Base-by-base conservation (phyloP, 2,888 invertebrate genomes). In the Drosophila engyochracea region DNA sequence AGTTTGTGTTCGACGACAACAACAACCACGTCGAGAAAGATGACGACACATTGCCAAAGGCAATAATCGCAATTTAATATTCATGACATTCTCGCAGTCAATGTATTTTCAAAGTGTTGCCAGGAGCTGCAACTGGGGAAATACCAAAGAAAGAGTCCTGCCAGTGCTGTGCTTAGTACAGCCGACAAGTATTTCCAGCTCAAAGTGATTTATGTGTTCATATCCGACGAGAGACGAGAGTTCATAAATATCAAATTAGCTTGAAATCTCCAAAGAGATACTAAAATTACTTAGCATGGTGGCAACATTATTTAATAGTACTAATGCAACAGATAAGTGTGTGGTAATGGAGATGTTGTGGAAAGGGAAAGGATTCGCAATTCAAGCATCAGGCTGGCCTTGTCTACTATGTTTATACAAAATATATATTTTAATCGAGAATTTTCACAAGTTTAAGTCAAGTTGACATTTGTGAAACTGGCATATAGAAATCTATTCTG, bases 61-160 rank as follows among this genome's bases (percentile, higher is more conserved):
- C 87, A 87, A 87, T 87, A 90, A 90, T 90, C 82, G 78, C 86
- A 90, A 88, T 88, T 90, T 88, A 90, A 88, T 88, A 88, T 88
- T 90, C 90, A 88, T 88, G 87, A 74, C 82, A 72, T 72, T 82
- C 80, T 81, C 81, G 77, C 79, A 90, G 86, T 82, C 89, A 80
- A 88, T 90, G 88, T 89, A 83, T 88, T 89, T 88, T 71, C 70
- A 69, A 81, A 86, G 72, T 89, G 78, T 72, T 78, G 67, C 78
- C 82, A 76, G 71, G 58, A 81, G 76, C 71, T 78, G 77, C 83
- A 66, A 72, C 69, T 72, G 68, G 73, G 67, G 59, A 70, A 52
- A 49, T 35, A 68, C 64, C 28, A 61, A 69, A 53, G 60, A 63
- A 61, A 37, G 54, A 53, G 55, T 55, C 33, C 44, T 14, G 28